phyloP scores from a whole-genome alignment of 2,888 invertebrate species.

The Lampropteryx suffumata region DNA sequence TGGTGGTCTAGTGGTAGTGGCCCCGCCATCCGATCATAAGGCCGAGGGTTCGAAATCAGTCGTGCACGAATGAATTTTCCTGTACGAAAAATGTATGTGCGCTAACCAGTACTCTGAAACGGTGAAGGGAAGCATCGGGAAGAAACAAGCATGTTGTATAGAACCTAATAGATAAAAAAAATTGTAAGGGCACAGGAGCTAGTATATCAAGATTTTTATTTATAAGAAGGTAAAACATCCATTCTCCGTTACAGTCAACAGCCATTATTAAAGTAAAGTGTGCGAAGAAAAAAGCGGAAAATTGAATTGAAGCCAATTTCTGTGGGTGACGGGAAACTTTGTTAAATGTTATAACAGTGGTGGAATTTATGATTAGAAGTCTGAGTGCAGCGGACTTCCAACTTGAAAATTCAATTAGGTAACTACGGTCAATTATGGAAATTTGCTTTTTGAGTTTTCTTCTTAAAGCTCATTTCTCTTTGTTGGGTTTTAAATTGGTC shows the following conservation, averaged over 20 bases:
- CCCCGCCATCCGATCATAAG: too few relatives aligned
- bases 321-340: constrained; percentile 63
- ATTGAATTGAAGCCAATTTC: constrained; percentile 60
- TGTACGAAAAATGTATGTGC: too few relatives aligned
- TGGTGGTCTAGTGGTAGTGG: too few relatives aligned
- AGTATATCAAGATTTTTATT: too few relatives aligned
- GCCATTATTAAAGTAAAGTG: constrained; percentile 40
- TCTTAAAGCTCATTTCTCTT: constrained; percentile 16
- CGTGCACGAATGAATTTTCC: too few relatives aligned
- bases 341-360: constrained; percentile 61
- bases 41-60: too few relatives aligned
- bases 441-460: constrained; percentile 24
- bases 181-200: too few relatives aligned
- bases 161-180: too few relatives aligned
- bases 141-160: too few relatives aligned
- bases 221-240: constrained; percentile 39
- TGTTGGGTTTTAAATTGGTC: constrained; percentile 16
- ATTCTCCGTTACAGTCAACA: constrained; percentile 45
- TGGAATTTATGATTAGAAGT: constrained; percentile 63
- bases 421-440: constrained; percentile 42
- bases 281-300: constrained; percentile 41
- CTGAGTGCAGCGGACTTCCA: constrained; percentile 47
- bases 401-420: constrained; percentile 56
- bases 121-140: too few relatives aligned
- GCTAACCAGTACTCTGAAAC: too few relatives aligned